Percentiles rank a stretch among this genome's conserved stretches.
Evolutionary conservation across 2,797 vertebrate genomes (phyloP).

Genomic region (Craterocephalus amniculus): DNA sequence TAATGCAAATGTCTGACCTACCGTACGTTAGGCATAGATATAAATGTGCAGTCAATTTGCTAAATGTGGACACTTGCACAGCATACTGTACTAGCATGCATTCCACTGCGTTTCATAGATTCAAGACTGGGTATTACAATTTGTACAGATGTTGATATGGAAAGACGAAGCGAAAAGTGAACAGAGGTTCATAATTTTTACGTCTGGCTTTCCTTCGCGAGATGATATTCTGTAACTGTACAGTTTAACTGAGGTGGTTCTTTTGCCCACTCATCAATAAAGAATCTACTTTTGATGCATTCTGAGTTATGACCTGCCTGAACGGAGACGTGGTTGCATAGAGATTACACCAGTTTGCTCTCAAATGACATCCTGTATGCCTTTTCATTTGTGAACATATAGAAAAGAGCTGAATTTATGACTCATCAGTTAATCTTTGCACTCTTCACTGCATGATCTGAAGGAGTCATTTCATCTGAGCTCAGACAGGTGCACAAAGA

Average conservation of each 20-base stretch:
- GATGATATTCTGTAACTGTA: constrained; percentile 84
- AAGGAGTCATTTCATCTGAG: constrained; percentile 2
- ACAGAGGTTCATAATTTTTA: constrained; percentile 75
- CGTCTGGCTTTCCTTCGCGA: constrained; percentile 73
- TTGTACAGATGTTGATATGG: constrained; percentile 75
- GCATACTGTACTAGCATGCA: constrained; percentile 80
- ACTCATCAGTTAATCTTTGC: constrained; percentile 11
- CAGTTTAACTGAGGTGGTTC: constrained; percentile 86
- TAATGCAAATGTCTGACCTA: constrained; percentile 72
- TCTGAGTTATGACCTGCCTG: constrained; percentile 59
- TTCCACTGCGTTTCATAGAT: constrained; percentile 78
- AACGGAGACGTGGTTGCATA: constrained; percentile 26
- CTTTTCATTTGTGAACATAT: constrained; percentile 6
- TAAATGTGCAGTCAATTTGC: constrained; percentile 72
- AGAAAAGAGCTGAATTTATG: constrained; percentile 9
- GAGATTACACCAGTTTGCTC: constrained; percentile 1
- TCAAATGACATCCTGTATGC: constrained; percentile 22
- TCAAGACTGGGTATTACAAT: constrained; percentile 66
- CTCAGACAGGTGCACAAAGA: background rate
- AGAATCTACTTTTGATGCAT: constrained; percentile 89
- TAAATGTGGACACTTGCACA: constrained; percentile 78
- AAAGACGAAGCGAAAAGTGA: constrained; percentile 59
- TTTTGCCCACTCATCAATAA: constrained; percentile 88
- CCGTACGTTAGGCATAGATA: constrained; percentile 70
- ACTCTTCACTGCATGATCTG: constrained; percentile 21